A percentile compares a stretch with the other conserved stretches of the same genome.
phyloP scores from a whole-genome alignment of 2,797 vertebrate species.

The Distichodus sexfasciatus region DNA sequence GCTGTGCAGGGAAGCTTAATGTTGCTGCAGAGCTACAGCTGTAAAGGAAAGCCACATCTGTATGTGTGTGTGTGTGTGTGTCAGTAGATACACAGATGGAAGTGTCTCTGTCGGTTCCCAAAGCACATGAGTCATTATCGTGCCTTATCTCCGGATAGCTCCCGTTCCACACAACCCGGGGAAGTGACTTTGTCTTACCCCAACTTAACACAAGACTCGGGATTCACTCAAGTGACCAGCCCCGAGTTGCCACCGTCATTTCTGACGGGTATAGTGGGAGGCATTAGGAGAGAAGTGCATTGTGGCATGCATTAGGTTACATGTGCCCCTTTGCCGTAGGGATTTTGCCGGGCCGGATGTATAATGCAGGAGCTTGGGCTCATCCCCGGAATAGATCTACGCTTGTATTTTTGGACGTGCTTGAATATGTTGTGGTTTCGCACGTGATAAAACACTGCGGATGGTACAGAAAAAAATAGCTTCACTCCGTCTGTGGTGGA shows the following conservation, averaged over 20 bases:
- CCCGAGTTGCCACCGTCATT: background rate
- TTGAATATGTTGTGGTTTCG: background rate
- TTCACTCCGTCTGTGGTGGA: background rate
- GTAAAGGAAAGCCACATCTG: constrained; percentile 52
- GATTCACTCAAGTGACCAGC: constrained; percentile 47
- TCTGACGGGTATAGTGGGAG: constrained; percentile 22
- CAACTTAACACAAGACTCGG: constrained; percentile 45
- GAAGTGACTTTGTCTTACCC: constrained; percentile 56
- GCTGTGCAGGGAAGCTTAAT: constrained; percentile 51
- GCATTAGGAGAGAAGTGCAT: constrained; percentile 10
- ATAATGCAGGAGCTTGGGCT: constrained; percentile 35
- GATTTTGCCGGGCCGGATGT: constrained; percentile 12
- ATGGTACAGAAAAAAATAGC: background rate
- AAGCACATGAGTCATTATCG: constrained; percentile 61
- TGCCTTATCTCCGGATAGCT: constrained; percentile 1
- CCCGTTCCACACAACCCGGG: constrained; percentile 47
- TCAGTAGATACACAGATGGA: constrained; percentile 49
- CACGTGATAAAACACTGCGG: background rate
- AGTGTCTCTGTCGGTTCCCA: constrained; percentile 51
- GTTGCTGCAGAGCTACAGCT: constrained; percentile 49
- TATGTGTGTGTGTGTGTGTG: constrained; percentile 54
- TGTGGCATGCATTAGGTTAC: constrained; percentile 29
- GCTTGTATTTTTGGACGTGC: background rate
- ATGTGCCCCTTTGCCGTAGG: constrained; percentile 13
- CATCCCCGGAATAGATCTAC: background rate